Evolutionary conservation across 2,797 vertebrate genomes (phyloP).

Genomic region (Scyliorhinus canicula): DNA sequence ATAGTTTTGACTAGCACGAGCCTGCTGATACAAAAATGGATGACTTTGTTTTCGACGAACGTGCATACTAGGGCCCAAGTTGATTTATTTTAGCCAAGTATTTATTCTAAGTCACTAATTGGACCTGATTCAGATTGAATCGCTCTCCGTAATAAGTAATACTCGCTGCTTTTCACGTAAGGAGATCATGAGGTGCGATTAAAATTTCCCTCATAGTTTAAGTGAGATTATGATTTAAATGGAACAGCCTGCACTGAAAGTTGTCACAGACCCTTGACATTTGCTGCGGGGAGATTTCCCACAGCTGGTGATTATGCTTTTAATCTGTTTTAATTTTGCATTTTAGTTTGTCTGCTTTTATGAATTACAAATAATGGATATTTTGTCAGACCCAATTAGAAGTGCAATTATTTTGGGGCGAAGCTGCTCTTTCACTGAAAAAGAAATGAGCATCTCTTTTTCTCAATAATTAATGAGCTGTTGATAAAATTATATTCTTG

Average conservation of each 20-base stretch:
- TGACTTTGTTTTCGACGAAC: background rate
- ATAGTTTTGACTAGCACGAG: background rate
- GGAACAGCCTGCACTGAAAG: background rate
- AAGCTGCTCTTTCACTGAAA: background rate
- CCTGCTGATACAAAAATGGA: background rate
- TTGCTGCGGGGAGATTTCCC: background rate
- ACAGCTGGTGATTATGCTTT: background rate
- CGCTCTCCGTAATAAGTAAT: background rate
- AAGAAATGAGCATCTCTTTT: background rate
- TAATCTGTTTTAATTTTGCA: background rate
- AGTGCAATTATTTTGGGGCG: background rate
- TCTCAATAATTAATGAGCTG: background rate
- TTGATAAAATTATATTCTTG: background rate
- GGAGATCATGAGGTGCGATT: background rate
- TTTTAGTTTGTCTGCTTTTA: background rate
- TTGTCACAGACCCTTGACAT: background rate
- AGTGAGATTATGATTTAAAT: background rate
- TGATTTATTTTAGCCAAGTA: background rate
- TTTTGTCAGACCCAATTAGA: background rate
- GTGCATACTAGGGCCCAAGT: background rate
- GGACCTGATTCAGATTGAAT: background rate
- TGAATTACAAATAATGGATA: background rate
- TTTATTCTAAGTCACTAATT: background rate
- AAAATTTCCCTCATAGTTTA: background rate
- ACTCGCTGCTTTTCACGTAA: background rate